Percentiles rank a stretch among this genome's conserved stretches.
Conservation (phyloP, 2,888 invertebrate species). For the Acholoe squamosa region DNA sequence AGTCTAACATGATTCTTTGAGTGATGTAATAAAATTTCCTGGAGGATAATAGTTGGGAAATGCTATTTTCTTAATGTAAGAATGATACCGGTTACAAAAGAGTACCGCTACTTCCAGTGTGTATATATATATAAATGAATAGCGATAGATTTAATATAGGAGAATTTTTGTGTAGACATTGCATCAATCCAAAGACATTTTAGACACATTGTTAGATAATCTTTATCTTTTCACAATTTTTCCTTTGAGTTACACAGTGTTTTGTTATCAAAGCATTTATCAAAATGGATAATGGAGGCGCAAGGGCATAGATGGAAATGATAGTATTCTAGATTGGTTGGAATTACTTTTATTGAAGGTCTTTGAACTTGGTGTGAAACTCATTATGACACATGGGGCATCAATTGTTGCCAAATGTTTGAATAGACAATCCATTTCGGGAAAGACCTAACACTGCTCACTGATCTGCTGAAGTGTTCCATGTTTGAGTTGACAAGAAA, state of each 20-base stretch:
- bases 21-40: constrained; percentile 22
- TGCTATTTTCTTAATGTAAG: constrained; percentile 36
- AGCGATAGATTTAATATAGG: neutral
- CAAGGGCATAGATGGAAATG: no score
- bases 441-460: no score
- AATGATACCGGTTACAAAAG: constrained; percentile 33
- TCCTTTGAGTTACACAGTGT: neutral
- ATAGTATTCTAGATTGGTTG: no score
- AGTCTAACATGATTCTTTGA: constrained; percentile 24
- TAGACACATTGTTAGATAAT: neutral
- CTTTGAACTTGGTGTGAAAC: no score
- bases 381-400: no score
- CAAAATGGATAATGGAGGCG: no score
- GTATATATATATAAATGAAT: neutral
- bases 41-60: neutral
- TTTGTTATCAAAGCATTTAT: neutral
- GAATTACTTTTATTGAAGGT: no score
- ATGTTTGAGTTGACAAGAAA: no score
- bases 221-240: neutral
- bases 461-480: no score
- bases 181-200: constrained; percentile 31
- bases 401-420: no score
- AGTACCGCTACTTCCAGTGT: neutral
- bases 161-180: neutral
- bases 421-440: no score